Base-by-base conservation (phyloP, 2,888 invertebrate genomes). In the Scrobipalpa atriplicella region DNA sequence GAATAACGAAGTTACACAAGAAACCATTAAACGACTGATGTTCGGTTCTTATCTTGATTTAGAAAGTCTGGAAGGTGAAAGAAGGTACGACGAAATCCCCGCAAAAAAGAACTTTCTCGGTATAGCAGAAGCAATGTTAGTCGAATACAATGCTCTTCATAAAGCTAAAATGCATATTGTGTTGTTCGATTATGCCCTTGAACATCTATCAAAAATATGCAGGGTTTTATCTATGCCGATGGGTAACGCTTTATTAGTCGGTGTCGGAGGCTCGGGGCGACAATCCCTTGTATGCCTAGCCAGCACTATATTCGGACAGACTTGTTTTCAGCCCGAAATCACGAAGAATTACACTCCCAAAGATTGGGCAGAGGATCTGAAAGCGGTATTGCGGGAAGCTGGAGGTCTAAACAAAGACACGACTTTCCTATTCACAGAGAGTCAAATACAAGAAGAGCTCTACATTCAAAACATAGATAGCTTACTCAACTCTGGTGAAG, bases 41-140 rank as follows among this genome's bases (percentile, higher is more conserved):
- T 99, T 98, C 84, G 98, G 98, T 0, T 96, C 96, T 73, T 98
- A 96, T 80, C 95, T 98, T 85, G 96, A 97, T 78, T 93, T 95
- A 41, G 98, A 98, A 73, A 95, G 95, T 65, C 89, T 95, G 7
- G 96, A 96, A 75, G 96, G 97, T 72, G 98, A 98, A 69, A 93
- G 95, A 70, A 94, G 94, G 54, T 99, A 99, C 81, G 97, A 98
- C 79, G 98, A 99, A 90, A 94, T 98, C 64, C 92, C 94, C 5
- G 95, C 95, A 43, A 92, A 96, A 70, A 95, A 96, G 65, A 91
- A 94, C 0, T 96, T 98, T 74, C 90, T 94, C 68, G 94, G 94
- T 58, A 92, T 97, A 47, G 95, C 95, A 0, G 85, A 81, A 76
- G 74, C 93, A 56, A 95, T 94, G 84, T 86, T 98, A 65, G 94